phyloP scores from a whole-genome alignment of 2,888 invertebrate genomes.

The Panorpa germanica region DNA sequence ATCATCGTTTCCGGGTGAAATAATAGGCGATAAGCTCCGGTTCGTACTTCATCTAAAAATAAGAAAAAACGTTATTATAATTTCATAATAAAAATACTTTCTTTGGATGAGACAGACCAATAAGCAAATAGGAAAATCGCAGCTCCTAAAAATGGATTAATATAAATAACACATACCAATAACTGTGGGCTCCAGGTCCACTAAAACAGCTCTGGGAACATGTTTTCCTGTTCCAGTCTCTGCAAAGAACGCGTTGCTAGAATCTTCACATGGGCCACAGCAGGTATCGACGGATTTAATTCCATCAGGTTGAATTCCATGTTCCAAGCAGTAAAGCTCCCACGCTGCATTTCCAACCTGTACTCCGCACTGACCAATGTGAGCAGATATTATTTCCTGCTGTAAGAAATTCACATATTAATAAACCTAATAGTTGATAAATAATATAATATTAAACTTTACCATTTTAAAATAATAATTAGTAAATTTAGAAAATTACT shows the following conservation, averaged over 20 bases:
- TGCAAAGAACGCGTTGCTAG: constrained; percentile 19
- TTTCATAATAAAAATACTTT: background rate
- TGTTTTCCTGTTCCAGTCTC: constrained; percentile 48
- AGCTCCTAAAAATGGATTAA: background rate
- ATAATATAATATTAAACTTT: too few relatives aligned
- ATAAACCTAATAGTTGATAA: too few relatives aligned
- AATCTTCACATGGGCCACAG: constrained; percentile 9
- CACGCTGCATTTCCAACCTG: constrained; percentile 62
- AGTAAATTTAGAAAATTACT: too few relatives aligned
- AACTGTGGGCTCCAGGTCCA: constrained; percentile 77
- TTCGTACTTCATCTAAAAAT: constrained; percentile 39
- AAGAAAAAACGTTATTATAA: constrained; percentile 1
- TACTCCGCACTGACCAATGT: constrained; percentile 24
- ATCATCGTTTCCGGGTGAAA: constrained; percentile 61
- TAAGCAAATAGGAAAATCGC: too few relatives aligned
- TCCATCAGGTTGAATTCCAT: constrained; percentile 56
- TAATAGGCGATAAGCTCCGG: constrained; percentile 47
- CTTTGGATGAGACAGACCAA: constrained; percentile 17
- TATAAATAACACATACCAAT: constrained; percentile 29
- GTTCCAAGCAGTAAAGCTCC: constrained; percentile 60
- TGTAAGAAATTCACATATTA: too few relatives aligned
- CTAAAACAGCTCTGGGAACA: constrained; percentile 65
- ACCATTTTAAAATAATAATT: too few relatives aligned
- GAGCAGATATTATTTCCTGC: constrained; percentile 25
- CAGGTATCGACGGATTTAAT: constrained; percentile 29